Conservation (phyloP, 1,140 invertebrate species). For the Steinernema feltiae region DNA sequence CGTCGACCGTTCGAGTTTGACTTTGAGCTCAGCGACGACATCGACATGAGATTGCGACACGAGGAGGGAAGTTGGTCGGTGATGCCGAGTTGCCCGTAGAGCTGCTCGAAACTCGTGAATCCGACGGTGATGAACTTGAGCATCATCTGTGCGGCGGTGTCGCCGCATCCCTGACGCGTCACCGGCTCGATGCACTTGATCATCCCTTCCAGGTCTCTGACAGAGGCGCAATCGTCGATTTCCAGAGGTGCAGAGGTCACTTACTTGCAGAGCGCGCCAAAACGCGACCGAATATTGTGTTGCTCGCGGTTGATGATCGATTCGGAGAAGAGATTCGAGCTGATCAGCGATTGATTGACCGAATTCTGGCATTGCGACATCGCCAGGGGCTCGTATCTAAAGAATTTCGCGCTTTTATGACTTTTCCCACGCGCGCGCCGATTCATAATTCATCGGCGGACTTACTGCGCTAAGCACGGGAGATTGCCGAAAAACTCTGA, state of each 20-base stretch:
- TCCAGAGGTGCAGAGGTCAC: not conserved
- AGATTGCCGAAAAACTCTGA: slow-evolving; percentile 38
- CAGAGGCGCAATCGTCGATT: not conserved
- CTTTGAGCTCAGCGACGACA: not conserved
- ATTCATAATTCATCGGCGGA: not conserved
- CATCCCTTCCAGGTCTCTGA: slow-evolving; percentile 32
- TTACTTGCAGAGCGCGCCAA: slow-evolving; percentile 32
- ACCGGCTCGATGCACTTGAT: slow-evolving; percentile 36
- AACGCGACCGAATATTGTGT: slow-evolving; percentile 32
- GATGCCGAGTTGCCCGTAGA: slow-evolving; percentile 35
- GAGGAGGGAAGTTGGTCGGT: slow-evolving; percentile 36
- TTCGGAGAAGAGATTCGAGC: slow-evolving; percentile 27
- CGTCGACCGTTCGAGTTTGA: not conserved
- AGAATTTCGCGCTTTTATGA: not conserved
- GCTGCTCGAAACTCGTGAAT: slow-evolving; percentile 35
- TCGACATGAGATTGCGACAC: slow-evolving; percentile 29
- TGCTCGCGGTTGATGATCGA: slow-evolving; percentile 37
- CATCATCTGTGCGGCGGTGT: slow-evolving; percentile 34
- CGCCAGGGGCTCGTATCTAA: slow-evolving; percentile 31
- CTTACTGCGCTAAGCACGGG: slow-evolving; percentile 36
- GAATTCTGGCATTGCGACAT: slow-evolving; percentile 29
- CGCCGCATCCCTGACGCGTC: slow-evolving; percentile 31
- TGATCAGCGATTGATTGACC: slow-evolving; percentile 32
- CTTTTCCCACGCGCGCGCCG: not conserved
- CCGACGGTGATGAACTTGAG: slow-evolving; percentile 39